Base-by-base conservation (phyloP, 2,888 invertebrate species). In the Nymphalis c-album region DNA sequence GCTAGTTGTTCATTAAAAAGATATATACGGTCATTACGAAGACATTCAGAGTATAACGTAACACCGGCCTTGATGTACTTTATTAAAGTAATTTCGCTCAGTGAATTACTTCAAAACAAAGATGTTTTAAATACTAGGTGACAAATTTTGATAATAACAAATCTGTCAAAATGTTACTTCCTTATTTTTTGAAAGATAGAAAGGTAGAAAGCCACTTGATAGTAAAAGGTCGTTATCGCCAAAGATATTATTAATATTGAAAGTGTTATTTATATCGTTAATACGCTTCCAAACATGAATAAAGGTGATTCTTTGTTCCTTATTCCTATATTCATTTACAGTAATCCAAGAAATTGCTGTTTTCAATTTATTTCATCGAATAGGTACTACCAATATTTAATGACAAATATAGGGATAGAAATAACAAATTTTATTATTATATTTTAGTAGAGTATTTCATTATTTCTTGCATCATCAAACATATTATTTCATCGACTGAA, bases 1-100 rank as follows among this genome's bases (percentile, higher is more conserved):
- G 79, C 81, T 82, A 86, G 81, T 84, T 81, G 88, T 88, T 90
- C 88, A 90, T 90, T 91, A 87, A 87, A 88, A 85, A 89, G 89
- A 90, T 88, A 85, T 87, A 90, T 89, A 80, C 80, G 85, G 86
- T 86, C 86, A 90, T 91, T 88, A 88, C 75, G 80, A 73, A 76
- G 84, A 86, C 85, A 85, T 86, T 85, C 77, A 75, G 78, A 77
- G 78, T 80, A 84, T 83, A 83, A 83, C 77, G 75, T 86, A 85
- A 85, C 83, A 80, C 77, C 75, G 78, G 77, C 77, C 75, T 75
- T 76, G 75, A 68, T 70, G 76, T 75, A 80, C 81, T 73, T 77
- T 82, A 81, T 83, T 77, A 73, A 77, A 74, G 77, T 74, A 75
- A 75, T 81, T 22, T 77, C 78, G 74, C 75, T 73, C 72, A 64